These are phyloP conservation scores for Caenorhabditis latens DNA, from an alignment of 1,140 invertebrate species.

Conservation along the genomic window DNA sequence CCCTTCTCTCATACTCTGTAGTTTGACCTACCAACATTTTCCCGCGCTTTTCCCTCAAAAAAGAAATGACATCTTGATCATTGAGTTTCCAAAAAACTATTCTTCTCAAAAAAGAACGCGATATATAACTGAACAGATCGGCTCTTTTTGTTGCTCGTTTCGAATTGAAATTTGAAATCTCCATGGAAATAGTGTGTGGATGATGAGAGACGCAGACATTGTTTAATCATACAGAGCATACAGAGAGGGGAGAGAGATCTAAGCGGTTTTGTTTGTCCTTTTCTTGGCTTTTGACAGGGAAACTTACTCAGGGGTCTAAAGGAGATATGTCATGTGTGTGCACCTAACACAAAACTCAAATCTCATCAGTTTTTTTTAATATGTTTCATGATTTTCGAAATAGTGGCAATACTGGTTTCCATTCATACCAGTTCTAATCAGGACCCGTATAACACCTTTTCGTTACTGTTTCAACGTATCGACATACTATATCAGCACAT, in stretches of 20 bases:
- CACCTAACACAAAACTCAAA: no score
- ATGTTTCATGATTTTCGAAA: no score
- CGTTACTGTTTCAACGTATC: no score
- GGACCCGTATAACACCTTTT: no score
- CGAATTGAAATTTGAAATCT: background rate
- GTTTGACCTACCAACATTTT: background rate
- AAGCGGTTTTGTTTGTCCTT: conserved; percentile 14
- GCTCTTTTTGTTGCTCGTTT: background rate
- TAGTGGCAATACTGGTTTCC: no score
- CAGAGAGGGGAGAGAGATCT: background rate
- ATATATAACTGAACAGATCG: background rate
- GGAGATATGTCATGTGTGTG: no score
- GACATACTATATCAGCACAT: no score
- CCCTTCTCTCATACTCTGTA: background rate
- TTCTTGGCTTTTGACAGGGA: background rate
- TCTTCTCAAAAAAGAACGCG: background rate
- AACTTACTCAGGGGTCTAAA: no score
- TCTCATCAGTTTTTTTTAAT: no score
- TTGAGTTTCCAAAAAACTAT: background rate
- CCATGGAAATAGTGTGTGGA: background rate
- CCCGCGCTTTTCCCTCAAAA: background rate
- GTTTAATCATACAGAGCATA: conserved; percentile 8
- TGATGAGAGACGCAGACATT: conserved; percentile 16
- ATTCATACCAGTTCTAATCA: no score
- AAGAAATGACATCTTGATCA: background rate